Percentiles rank a stretch among this genome's conserved stretches.
These are phyloP conservation scores for Rhinichthys klamathensis DNA, from an alignment of 2,113 vertebrate species.

Conservation along the genomic window DNA sequence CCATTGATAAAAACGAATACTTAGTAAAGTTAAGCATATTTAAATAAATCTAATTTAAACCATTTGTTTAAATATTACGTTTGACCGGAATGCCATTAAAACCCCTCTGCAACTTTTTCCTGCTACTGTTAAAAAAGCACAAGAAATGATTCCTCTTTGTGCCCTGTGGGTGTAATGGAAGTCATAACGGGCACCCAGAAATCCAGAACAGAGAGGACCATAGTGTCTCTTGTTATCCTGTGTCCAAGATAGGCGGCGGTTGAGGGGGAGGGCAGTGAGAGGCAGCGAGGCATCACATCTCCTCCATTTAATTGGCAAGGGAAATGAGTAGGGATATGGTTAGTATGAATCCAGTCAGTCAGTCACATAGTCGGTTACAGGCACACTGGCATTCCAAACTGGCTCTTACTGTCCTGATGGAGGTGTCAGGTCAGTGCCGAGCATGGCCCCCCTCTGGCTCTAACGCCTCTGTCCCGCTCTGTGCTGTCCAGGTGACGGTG, in stretches of 20 bases:
- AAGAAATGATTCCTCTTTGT: constrained; percentile 21
- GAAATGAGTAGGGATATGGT: constrained; percentile 39
- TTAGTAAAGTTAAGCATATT: not conserved
- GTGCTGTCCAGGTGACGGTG: constrained; percentile 70
- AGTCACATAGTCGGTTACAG: constrained; percentile 69
- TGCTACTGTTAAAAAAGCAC: not conserved
- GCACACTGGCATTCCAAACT: constrained; percentile 31
- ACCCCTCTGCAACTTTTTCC: not conserved
- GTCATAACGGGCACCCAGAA: constrained; percentile 6
- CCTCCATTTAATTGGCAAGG: constrained; percentile 46
- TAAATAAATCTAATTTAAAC: not conserved
- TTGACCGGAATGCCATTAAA: not conserved
- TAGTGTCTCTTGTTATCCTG: constrained; percentile 17
- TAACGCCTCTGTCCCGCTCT: constrained; percentile 63
- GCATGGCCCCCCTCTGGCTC: constrained; percentile 16
- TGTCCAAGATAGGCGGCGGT: not conserved
- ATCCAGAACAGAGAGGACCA: constrained; percentile 20
- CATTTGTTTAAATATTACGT: not conserved
- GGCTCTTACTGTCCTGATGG: constrained; percentile 13
- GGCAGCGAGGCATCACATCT: constrained; percentile 30
- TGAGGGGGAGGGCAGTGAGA: constrained; percentile 14
- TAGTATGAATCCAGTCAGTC: constrained; percentile 50
- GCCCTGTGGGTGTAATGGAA: constrained; percentile 26
- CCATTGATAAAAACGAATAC: not conserved
- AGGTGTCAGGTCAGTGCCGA: constrained; percentile 49